phyloP scores from a whole-genome alignment of 2,888 invertebrate species.

The Parelbella ahira region DNA sequence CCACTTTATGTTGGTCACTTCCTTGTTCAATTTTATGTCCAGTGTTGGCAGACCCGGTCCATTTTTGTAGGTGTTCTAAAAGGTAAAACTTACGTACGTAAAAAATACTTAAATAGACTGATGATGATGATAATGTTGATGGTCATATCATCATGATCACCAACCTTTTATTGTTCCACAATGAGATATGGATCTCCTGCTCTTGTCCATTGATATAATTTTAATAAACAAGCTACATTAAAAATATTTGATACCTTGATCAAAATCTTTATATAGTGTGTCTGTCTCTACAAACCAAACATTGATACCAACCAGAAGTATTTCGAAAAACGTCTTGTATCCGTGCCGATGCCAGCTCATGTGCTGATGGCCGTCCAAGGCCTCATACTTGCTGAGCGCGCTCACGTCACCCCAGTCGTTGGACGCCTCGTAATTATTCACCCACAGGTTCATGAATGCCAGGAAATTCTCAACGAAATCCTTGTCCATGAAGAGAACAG shows the following conservation, averaged over 20 bases:
- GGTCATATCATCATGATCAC: too few relatives aligned
- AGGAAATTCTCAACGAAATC: slow-evolving; percentile 38
- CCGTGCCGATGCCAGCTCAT: slow-evolving; percentile 43
- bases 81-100: too few relatives aligned
- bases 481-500: slow-evolving; percentile 34
- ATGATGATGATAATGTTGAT: too few relatives aligned
- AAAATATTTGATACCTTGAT: too few relatives aligned
- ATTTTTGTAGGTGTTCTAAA: slow-evolving; percentile 57
- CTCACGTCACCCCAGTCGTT: slow-evolving; percentile 43
- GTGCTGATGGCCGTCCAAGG: slow-evolving; percentile 36
- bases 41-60: slow-evolving; percentile 51
- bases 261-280: too few relatives aligned
- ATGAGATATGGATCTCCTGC: too few relatives aligned
- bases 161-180: too few relatives aligned
- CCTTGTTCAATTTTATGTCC: slow-evolving; percentile 48
- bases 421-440: slow-evolving; percentile 38
- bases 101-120: too few relatives aligned
- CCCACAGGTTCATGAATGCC: slow-evolving; percentile 34
- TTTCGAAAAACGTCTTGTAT: slow-evolving; percentile 44
- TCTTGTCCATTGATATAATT: too few relatives aligned
- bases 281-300: too few relatives aligned
- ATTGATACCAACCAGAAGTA: slow-evolving; percentile 39
- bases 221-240: too few relatives aligned
- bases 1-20: slow-evolving; percentile 50
- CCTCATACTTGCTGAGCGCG: slow-evolving; percentile 30